Percentiles rank a stretch among this genome's conserved stretches.
Conservation (phyloP, 2,888 invertebrate genomes). For the Troides oblongomaculatus region DNA sequence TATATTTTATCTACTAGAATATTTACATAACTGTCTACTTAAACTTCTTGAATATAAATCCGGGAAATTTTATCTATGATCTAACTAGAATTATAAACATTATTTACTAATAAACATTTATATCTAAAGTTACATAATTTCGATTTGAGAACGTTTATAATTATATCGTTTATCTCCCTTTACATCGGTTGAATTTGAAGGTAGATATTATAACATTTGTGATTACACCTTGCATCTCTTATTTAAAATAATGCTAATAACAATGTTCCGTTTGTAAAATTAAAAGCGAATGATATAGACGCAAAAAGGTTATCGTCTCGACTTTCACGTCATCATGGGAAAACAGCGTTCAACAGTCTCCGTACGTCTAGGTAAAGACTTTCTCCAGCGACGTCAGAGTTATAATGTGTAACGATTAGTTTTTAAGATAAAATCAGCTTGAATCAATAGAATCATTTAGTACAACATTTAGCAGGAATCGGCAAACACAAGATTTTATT, state of each 20-base stretch:
- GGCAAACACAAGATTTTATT: too few species aligned
- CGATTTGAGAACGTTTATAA: too few species aligned
- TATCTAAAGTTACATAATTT: too few species aligned
- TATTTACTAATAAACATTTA: too few species aligned
- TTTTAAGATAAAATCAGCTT: neutral
- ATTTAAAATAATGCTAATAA: neutral
- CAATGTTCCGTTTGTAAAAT: constrained; percentile 2
- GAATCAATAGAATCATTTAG: neutral
- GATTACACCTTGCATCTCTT: neutral
- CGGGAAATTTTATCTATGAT: too few species aligned
- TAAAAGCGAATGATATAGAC: constrained; percentile 23
- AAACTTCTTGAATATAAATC: too few species aligned
- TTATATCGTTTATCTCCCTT: too few species aligned
- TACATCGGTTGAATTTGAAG: too few species aligned
- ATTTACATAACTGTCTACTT: too few species aligned
- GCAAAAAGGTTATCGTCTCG: constrained; percentile 35
- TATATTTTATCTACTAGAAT: too few species aligned
- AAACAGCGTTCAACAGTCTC: constrained; percentile 55
- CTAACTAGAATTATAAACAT: too few species aligned
- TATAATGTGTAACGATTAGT: constrained; percentile 26
- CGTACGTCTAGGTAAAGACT: constrained; percentile 38
- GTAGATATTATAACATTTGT: neutral
- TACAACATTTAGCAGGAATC: too few species aligned
- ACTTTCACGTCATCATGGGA: constrained; percentile 69
- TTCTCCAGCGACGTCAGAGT: constrained; percentile 33